Evolutionary conservation across 2,113 vertebrate genomes (phyloP), one percentile per base, ranked within the genome.

Genomic region (Ammodytes marinus): DNA sequence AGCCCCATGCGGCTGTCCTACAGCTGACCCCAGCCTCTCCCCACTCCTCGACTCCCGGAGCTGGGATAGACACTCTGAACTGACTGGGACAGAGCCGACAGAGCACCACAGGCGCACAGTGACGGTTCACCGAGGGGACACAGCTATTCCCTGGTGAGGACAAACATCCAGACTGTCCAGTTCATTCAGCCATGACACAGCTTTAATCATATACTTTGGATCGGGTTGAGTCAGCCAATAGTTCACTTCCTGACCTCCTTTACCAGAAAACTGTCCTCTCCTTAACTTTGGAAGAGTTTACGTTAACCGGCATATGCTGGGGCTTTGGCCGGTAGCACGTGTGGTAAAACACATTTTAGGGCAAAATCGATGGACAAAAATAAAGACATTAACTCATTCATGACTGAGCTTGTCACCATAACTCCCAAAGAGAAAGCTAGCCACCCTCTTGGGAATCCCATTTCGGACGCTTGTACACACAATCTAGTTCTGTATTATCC

Each of bases 121-220:
- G 84, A 87, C 2, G 67, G 80, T 83, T 89, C 89, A 85, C 69
- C 3, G 37, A 84, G 59, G 68, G 81, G 88, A 90, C 90, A 83
- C 61, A 70, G 46, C 59, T 8, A 4, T 47, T 79, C 55, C 42
- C 45, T 74, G 40, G 35, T 0, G 42, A 87, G 72, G 52, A 76
- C 68, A 50, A 73, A 63, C 49, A 73, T 73, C n/a, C 3, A 27
- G 19, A 59, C 17, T 35, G 57, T 65, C 59, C 58, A 37, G 45
- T 55, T 81, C 67, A 86, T 76, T 80, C 40, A 72, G 47, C 50
- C 42, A 7, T 0, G 1, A 14, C 49, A 1, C 3, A 1, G 8
- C 46, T 75, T 72, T 84, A 66, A 77, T 82, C 60, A 70, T 70
- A 9, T 39, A 50, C 50, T 1, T 43, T 7, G 43, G 66, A 69